Conservation (phyloP, 2,888 invertebrate species). For the Stenodera caucasica region DNA sequence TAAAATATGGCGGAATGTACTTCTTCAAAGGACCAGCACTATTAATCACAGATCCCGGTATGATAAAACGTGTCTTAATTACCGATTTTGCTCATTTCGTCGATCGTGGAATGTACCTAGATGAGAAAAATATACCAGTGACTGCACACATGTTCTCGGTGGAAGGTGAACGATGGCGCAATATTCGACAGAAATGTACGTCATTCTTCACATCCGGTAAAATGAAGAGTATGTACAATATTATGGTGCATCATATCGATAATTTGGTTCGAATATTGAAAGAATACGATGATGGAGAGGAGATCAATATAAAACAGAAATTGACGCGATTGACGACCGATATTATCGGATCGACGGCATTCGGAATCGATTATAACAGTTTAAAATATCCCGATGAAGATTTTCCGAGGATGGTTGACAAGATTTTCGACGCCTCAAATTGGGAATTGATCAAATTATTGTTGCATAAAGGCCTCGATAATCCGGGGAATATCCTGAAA, state of each 20-base stretch:
- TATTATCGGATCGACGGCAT: slow-evolving; percentile 29
- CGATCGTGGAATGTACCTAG: slow-evolving; percentile 20
- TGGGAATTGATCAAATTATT: slow-evolving; percentile 15
- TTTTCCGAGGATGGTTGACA: slow-evolving; percentile 18
- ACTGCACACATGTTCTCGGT: slow-evolving; percentile 21
- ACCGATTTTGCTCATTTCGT: slow-evolving; percentile 42
- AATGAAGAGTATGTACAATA: slow-evolving; percentile 20
- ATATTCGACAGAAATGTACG: slow-evolving; percentile 16
- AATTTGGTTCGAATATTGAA: slow-evolving; percentile 13
- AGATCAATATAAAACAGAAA: slow-evolving; percentile 19
- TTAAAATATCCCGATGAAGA: slow-evolving; percentile 22
- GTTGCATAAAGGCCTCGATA: slow-evolving; percentile 18
- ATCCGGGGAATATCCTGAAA: slow-evolving; percentile 25
- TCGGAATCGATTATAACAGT: slow-evolving; percentile 29
- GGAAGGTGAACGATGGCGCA: slow-evolving; percentile 18
- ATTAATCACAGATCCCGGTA: slow-evolving; percentile 38
- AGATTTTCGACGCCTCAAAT: slow-evolving; percentile 15
- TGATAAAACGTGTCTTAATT: slow-evolving; percentile 38
- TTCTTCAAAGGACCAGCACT: slow-evolving; percentile 33
- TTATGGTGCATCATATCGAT: slow-evolving; percentile 11
- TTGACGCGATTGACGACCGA: slow-evolving; percentile 25
- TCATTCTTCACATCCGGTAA: slow-evolving; percentile 23
- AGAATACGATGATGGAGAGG: slow-evolving; percentile 4
- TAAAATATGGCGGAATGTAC: slow-evolving; percentile 30
- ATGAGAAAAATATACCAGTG: slow-evolving; percentile 19